Evolutionary conservation across 2,113 vertebrate species (phyloP).

Genomic region (Neopipo cinnamomea): DNA sequence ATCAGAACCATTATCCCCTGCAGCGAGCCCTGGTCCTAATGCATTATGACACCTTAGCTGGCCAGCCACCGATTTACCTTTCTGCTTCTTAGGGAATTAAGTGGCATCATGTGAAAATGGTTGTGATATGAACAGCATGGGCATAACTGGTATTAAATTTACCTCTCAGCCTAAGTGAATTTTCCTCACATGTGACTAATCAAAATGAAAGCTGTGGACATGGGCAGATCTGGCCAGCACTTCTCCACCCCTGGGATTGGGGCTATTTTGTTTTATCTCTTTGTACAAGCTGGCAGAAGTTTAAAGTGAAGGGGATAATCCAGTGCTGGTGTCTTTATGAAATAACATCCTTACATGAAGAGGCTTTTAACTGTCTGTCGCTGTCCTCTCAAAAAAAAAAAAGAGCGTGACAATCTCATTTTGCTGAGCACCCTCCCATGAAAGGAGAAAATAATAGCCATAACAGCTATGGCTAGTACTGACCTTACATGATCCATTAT

Average conservation of each 20-base stretch:
- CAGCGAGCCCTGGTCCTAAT: constrained; percentile 85
- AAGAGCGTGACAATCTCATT: constrained; percentile 85
- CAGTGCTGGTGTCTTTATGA: constrained; percentile 86
- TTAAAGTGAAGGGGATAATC: constrained; percentile 88
- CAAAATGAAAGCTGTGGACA: constrained; percentile 94
- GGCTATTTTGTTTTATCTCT: constrained; percentile 91
- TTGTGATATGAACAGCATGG: constrained; percentile 98
- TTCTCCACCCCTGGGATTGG: constrained; percentile 83
- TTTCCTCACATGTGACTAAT: constrained; percentile 93
- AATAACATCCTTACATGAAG: constrained; percentile 88
- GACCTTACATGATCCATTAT: constrained; percentile 84
- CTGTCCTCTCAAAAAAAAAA: constrained; percentile 76
- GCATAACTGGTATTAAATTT: constrained; percentile 91
- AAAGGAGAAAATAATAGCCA: constrained; percentile 82
- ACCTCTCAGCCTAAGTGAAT: constrained; percentile 94
- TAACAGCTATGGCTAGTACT: constrained; percentile 76
- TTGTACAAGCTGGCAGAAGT: constrained; percentile 88
- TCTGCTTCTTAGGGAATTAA: constrained; percentile 94
- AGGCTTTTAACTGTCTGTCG: constrained; percentile 88
- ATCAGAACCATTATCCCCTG: constrained; percentile 93
- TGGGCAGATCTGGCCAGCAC: constrained; percentile 83
- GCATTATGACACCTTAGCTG: constrained; percentile 87
- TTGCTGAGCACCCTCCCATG: constrained; percentile 82
- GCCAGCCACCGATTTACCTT: constrained; percentile 87
- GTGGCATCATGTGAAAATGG: constrained; percentile 94